Evolutionary conservation across 2,888 invertebrate species (phyloP).

Genomic region (Zygothrica quintamaculata): DNA sequence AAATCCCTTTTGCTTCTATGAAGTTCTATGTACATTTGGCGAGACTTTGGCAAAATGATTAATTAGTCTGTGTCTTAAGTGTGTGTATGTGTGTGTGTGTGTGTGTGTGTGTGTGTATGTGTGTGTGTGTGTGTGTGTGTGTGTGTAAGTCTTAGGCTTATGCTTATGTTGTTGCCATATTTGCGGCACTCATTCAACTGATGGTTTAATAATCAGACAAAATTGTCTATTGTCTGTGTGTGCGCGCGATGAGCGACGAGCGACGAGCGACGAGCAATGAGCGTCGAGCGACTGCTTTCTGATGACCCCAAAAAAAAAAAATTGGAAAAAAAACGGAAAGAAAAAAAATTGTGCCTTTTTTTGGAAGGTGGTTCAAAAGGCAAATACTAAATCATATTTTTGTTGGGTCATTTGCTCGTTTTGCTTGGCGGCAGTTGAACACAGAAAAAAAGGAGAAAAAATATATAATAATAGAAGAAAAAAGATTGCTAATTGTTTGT

Average conservation of each 20-base stretch:
- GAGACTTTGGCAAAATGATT: conserved; percentile 63
- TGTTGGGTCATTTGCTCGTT: conserved; percentile 21
- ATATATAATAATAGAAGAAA: conserved; percentile 18
- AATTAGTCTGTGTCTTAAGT: conserved; percentile 55
- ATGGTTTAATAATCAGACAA: conserved; percentile 75
- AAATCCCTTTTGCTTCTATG: background rate
- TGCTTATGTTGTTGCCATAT: conserved; percentile 32
- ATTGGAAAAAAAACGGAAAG: no score
- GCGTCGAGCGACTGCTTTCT: conserved; percentile 41
- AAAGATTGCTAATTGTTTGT: conserved; percentile 70
- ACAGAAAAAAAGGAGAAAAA: conserved; percentile 24
- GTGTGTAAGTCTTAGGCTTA: no score
- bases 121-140: no score
- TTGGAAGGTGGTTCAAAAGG: conserved; percentile 54
- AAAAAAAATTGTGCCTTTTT: conserved; percentile 25
- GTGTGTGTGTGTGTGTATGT: no score
- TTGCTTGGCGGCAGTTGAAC: conserved; percentile 14
- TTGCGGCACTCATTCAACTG: conserved; percentile 42
- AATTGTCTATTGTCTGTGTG: conserved; percentile 59
- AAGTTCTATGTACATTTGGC: conserved; percentile 29
- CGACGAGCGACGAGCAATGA: no score
- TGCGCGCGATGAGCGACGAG: no score
- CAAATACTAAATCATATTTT: conserved; percentile 67
- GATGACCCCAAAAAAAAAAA: no score
- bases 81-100: no score